Conservation (phyloP, 64 coral and sea anemone species). For the Acropora tenuis region DNA sequence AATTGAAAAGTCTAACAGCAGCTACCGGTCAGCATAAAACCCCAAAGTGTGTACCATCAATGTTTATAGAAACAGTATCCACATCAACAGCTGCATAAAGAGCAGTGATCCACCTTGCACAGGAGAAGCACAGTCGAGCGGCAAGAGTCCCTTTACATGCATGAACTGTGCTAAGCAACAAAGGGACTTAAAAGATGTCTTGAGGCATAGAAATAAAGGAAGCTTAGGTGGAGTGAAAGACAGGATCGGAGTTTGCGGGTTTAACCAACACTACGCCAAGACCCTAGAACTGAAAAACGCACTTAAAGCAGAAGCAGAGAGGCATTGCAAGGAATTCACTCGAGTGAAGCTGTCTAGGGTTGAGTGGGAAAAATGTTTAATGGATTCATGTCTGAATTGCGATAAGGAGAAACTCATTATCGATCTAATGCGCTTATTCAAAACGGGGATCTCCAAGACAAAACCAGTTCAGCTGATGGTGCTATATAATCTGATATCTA, state of each 20-base stretch:
- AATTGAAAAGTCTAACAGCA: background rate
- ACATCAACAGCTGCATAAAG: conserved; percentile 23
- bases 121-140: conserved; percentile 20
- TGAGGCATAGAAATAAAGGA: background rate
- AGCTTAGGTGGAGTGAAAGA: background rate
- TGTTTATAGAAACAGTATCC: conserved; percentile 18
- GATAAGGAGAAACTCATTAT: conserved; percentile 44
- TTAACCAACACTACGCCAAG: conserved; percentile 50
- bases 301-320: conserved; percentile 4
- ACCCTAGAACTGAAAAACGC: conserved; percentile 28
- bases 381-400: conserved; percentile 52
- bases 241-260: background rate
- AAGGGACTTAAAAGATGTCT: conserved; percentile 30
- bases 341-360: conserved; percentile 38
- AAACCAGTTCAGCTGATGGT: conserved; percentile 70
- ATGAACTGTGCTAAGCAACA: conserved; percentile 51
- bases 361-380: conserved; percentile 25
- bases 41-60: background rate
- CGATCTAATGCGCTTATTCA: conserved; percentile 51
- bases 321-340: background rate
- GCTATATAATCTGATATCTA: conserved; percentile 36
- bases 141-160: conserved; percentile 59
- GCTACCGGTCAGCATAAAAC: conserved; percentile 29
- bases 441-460: conserved; percentile 50
- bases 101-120: conserved; percentile 61